These are phyloP conservation scores for Danionella cerebrum DNA, from an alignment of 2,113 vertebrate species.

Conservation along the genomic window DNA sequence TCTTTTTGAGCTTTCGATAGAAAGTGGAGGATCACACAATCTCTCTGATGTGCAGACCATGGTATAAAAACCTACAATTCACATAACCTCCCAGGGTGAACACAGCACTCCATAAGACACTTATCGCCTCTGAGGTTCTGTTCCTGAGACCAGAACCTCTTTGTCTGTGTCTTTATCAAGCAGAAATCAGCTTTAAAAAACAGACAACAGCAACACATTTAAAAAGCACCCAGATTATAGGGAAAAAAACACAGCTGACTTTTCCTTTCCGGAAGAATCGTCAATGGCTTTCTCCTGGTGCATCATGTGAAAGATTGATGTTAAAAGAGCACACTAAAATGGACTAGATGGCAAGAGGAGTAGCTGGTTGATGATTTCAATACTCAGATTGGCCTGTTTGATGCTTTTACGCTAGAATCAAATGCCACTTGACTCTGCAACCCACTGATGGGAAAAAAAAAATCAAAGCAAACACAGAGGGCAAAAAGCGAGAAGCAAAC, in stretches of 20 bases:
- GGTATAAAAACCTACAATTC: background rate
- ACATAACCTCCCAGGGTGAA: background rate
- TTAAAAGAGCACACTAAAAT: background rate
- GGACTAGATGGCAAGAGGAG: background rate
- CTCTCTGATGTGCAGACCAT: slow-evolving; percentile 4
- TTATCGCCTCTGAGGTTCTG: background rate
- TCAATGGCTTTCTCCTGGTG: background rate
- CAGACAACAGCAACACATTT: background rate
- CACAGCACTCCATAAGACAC: background rate
- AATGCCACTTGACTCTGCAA: slow-evolving; percentile 6
- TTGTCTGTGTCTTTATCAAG: too few relatives aligned
- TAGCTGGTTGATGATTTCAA: background rate
- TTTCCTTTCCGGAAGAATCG: background rate
- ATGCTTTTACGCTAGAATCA: background rate
- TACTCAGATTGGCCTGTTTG: background rate
- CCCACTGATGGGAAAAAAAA: slow-evolving; percentile 1
- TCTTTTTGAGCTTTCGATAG: background rate
- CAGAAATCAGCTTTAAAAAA: too few relatives aligned
- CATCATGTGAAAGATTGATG: background rate
- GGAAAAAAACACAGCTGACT: too few relatives aligned
- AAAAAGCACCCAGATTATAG: too few relatives aligned
- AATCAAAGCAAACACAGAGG: background rate
- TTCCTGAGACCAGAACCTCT: background rate
- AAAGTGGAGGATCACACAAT: background rate
- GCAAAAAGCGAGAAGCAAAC: background rate